Base-by-base conservation (phyloP, 2,113 vertebrate genomes). In the Empidonax traillii region DNA sequence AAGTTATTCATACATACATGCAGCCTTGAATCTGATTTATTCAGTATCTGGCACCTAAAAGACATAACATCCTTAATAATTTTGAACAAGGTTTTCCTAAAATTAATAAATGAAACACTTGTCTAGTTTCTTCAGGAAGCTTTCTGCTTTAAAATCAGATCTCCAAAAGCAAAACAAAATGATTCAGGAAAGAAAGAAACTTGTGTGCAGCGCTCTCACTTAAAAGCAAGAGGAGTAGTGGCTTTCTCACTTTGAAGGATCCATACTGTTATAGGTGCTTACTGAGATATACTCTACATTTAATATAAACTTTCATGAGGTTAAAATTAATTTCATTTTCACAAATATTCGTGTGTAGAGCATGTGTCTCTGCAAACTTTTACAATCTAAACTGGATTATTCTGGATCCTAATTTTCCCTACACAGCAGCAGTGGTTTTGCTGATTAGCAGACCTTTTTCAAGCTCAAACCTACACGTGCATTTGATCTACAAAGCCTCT, bases 401-500 rank as follows among this genome's bases (percentile, higher is more conserved):
- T 94, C 25, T 30, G 27, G 21, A 67, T 10, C 35, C 22, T 28
- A 76, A 73, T 51, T 77, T 65, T 82, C 10, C 52, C 49, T 73
- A 86, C 80, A 47, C 43, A 93, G 59, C 51, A 59, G 47, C 46
- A 78, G 15, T 0, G 0, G 56, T 66, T 53, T 84, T 74, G 31
- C 65, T 86, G 43, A 52, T 71, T 35, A 88, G 33, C 12, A 84
- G 55, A 84, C 43, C 12, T 39, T 74, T 90, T 90, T 81, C 76
- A 95, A 94, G 47, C 15, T 72, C 77, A 58, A 66, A 77, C 67
- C 61, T 61, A 75, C 65, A 75, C 35, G 52, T 8, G 4, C 31
- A 47, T 59, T 71, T 87, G 72, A 90, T 71, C 73, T 95, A 85
- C 52, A 90, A 86, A 92, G 79, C n/a, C 41, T 77, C 41, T 75